Base-by-base conservation (phyloP, 2,888 invertebrate species). In the Cryptocephalus primarius region DNA sequence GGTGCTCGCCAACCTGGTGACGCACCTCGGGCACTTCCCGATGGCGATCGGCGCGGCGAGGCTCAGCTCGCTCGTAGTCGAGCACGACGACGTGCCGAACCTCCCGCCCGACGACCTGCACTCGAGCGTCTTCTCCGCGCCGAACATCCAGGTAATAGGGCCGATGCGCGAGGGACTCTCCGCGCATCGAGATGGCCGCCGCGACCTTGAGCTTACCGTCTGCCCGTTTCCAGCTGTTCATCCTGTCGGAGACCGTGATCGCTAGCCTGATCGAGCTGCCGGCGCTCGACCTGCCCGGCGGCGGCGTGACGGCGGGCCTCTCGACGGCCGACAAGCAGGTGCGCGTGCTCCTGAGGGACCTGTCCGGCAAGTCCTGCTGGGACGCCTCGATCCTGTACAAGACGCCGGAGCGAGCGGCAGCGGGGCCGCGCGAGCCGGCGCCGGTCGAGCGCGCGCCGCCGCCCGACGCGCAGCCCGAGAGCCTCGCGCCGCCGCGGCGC, bases 351-450 rank as follows among this genome's bases (percentile, higher is more conserved):
- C 72, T 95, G 49, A 78, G 96, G 8, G 94, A 95, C 72, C 76
- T 94, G 46, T 86, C 89, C 32, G 95, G 96, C 42, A 96, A 95
- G 32, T 88, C 90, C 43, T 90, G 91, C 60, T 96, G 96, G 95
- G 95, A 96, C 71, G 90, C 90, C 36, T 88, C 92, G 1, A 87
- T 93, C 48, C 74, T 96, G 1, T 90, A 90, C 70, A 82, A 85
- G 64, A 83, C 85, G 59, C 86, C 88, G 1, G 73, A 76, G n/a
- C 54, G 11, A 36, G n/a, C n/a, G n/a, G n/a, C n/a, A n/a, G n/a
- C n/a, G n/a, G n/a, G n/a, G n/a, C n/a, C n/a, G n/a, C n/a, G n/a
- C n/a, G n/a, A n/a, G n/a, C n/a, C n/a, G n/a, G 32, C 14, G 31
- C 6, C 32, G 1, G 31, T 31, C 9, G 12, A 9, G 11, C 31